Percentiles rank a stretch among this genome's conserved stretches.
Evolutionary conservation across 2,113 vertebrate species (phyloP).

Genomic region (Cyprinodon tularosa): DNA sequence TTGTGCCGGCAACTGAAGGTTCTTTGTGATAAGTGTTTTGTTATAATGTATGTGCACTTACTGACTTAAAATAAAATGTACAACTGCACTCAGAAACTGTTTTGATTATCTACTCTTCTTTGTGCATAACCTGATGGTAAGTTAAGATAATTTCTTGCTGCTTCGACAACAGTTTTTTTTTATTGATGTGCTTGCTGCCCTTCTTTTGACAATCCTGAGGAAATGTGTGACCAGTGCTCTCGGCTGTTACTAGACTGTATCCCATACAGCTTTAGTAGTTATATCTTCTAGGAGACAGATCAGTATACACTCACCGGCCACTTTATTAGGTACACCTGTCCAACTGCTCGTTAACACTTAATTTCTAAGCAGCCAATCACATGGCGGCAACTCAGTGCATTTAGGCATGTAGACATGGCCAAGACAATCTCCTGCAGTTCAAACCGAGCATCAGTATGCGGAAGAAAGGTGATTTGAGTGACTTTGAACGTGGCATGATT

Average conservation of each 20-base stretch:
- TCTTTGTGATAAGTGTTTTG: constrained; percentile 3
- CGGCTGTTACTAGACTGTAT: constrained; percentile 52
- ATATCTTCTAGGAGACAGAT: constrained; percentile 58
- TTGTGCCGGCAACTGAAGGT: background rate
- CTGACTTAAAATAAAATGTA: constrained; percentile 24
- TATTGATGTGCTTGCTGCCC: constrained; percentile 36
- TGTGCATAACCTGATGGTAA: constrained; percentile 66
- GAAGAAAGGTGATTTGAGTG: too few species aligned
- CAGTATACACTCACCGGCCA: too few species aligned
- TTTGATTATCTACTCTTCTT: constrained; percentile 52
- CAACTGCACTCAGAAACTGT: constrained; percentile 43
- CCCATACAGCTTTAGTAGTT: constrained; percentile 54
- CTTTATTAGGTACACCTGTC: too few species aligned
- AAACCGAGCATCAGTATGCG: too few species aligned
- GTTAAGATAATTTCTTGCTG: constrained; percentile 51
- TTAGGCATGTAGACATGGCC: too few species aligned
- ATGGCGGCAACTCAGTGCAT: too few species aligned
- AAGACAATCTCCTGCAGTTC: too few species aligned
- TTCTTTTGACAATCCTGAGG: constrained; percentile 56
- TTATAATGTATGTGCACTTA: constrained; percentile 25
- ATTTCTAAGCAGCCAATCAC: too few species aligned
- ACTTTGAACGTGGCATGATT: too few species aligned
- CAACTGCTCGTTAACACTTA: too few species aligned
- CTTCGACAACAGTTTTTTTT: constrained; percentile 56
- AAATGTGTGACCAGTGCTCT: constrained; percentile 58